Evolutionary conservation across 1,140 invertebrate species (phyloP).

Genomic region (Drosophila serrata): DNA sequence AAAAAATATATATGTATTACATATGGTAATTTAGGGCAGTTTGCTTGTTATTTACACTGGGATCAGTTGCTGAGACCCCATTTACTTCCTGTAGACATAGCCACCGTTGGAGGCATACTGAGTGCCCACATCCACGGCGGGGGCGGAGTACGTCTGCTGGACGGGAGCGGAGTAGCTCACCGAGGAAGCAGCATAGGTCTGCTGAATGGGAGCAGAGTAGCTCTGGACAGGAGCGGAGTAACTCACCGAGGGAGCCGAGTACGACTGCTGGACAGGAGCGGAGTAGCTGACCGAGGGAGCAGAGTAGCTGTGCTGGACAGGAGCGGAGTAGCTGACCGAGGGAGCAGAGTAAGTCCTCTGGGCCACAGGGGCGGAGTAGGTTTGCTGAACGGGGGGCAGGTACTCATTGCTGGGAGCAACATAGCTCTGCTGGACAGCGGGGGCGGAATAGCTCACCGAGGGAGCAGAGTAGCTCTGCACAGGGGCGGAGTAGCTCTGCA

Average conservation of each 20-base stretch:
- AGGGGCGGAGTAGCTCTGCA: slow-evolving; percentile 42
- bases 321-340: slow-evolving; percentile 44
- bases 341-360: slow-evolving; percentile 50
- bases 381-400: slow-evolving; percentile 47
- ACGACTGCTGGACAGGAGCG: slow-evolving; percentile 32
- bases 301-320: slow-evolving; percentile 37
- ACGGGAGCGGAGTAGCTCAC: slow-evolving; percentile 49
- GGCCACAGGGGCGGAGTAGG: slow-evolving; percentile 42
- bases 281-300: slow-evolving; percentile 29
- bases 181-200: slow-evolving; percentile 39
- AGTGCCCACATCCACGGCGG: slow-evolving; percentile 73
- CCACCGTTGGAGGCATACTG: slow-evolving; percentile 82
- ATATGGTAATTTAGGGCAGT: slow-evolving; percentile 28
- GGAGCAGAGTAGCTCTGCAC: slow-evolving; percentile 33
- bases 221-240: slow-evolving; percentile 48
- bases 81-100: slow-evolving; percentile 82
- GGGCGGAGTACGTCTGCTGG: slow-evolving; percentile 58
- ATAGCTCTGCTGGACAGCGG: slow-evolving; percentile 33
- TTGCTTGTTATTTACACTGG: slow-evolving; percentile 55
- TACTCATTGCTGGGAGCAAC: slow-evolving; percentile 31
- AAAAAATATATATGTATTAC: slow-evolving; percentile 29
- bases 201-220: slow-evolving; percentile 37
- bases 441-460: slow-evolving; percentile 54
- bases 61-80: slow-evolving; percentile 20
- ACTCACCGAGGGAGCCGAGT: slow-evolving; percentile 34